phyloP scores from a whole-genome alignment of 2,113 vertebrate species.

The Canis aureus region DNA sequence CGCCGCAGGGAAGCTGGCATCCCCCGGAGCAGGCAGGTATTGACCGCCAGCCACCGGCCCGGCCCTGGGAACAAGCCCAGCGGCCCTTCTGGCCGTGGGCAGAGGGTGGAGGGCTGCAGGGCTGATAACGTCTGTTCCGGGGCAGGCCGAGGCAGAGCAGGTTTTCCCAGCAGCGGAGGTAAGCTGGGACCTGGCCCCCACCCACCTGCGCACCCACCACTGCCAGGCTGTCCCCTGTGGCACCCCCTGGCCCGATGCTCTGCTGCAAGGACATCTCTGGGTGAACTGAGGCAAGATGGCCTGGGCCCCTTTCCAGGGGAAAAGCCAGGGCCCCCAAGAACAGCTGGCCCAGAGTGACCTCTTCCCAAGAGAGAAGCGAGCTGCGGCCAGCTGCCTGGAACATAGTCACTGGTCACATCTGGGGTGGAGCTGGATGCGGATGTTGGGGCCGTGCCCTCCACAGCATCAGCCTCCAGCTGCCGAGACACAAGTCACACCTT shows the following conservation, averaged over 20 bases:
- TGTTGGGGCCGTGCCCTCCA: accelerated
- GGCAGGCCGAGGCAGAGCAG: background rate
- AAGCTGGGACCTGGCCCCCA: accelerated
- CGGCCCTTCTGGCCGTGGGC: background rate
- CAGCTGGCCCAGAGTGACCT: accelerated
- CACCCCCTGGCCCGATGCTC: background rate
- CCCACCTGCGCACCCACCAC: background rate
- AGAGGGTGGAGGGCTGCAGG: accelerated
- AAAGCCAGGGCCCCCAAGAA: no score
- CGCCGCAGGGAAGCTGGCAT: background rate
- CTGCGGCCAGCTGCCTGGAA: background rate
- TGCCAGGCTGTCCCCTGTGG: background rate
- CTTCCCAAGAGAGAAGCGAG: background rate
- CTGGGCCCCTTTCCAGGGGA: no score
- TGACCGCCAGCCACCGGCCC: background rate
- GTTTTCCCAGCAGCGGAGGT: background rate
- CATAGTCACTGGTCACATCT: accelerated
- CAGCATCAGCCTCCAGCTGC: background rate
- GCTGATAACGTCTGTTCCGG: background rate
- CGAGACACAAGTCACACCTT: background rate
- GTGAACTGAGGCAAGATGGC: accelerated
- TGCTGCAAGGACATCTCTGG: background rate
- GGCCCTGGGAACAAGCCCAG: background rate
- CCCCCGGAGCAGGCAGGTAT: accelerated
- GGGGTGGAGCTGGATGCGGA: background rate